A percentile compares a stretch with the other conserved stretches of the same genome.
Conservation (phyloP, 2,888 invertebrate species). For the Thymelicus acteon region DNA sequence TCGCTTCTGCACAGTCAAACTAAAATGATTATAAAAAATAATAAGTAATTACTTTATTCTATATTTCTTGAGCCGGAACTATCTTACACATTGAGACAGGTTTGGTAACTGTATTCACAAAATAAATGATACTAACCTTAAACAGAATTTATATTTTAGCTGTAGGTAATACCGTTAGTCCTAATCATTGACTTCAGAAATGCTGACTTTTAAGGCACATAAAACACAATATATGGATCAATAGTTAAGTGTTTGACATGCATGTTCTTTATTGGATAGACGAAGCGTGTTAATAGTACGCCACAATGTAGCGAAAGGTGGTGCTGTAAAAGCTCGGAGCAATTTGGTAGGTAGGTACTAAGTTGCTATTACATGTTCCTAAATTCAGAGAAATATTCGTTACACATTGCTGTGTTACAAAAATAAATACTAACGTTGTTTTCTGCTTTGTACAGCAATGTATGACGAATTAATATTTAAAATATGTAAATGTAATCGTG, state of each 20-base stretch:
- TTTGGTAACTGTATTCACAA: slow-evolving; percentile 8
- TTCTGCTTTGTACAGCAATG: too few species aligned
- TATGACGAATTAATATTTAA: too few species aligned
- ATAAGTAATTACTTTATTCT: too few species aligned
- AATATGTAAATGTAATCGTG: too few species aligned
- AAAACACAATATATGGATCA: slow-evolving; percentile 16
- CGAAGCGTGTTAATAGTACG: slow-evolving; percentile 7
- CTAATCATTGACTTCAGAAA: not conserved
- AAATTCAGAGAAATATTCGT: too few species aligned
- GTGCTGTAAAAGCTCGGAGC: slow-evolving; percentile 17
- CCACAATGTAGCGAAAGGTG: slow-evolving; percentile 21
- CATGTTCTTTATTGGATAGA: not conserved
- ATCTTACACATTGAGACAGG: not conserved
- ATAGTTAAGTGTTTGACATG: not conserved
- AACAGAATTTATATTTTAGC: slow-evolving; percentile 15
- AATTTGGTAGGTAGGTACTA: not conserved
- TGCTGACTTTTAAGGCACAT: slow-evolving; percentile 6
- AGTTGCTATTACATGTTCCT: too few species aligned
- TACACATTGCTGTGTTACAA: too few species aligned
- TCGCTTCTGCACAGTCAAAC: too few species aligned
- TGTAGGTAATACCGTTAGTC: slow-evolving; percentile 7
- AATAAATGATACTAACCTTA: not conserved
- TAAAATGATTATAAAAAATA: too few species aligned
- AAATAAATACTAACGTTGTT: too few species aligned
- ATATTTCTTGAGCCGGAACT: not conserved